These are phyloP conservation scores for Fukomys damarensis DNA, from an alignment of 2,113 vertebrate genomes.

Conservation along the genomic window DNA sequence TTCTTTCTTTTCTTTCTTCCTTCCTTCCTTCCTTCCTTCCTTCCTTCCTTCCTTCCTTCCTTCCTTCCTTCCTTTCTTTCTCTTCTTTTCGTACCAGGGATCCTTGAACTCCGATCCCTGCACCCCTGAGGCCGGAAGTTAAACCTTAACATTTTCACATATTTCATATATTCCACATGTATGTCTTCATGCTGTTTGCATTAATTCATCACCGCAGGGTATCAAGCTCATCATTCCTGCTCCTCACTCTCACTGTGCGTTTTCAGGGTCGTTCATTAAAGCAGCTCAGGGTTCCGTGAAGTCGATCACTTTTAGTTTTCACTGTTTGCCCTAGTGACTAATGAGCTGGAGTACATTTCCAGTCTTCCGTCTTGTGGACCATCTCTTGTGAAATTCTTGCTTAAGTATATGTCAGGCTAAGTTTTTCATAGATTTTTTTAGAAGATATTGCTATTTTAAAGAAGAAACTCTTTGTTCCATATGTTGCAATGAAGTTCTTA, in stretches of 20 bases:
- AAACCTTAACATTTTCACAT: background rate
- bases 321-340: background rate
- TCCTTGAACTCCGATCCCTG: no score
- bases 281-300: background rate
- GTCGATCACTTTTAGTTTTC: background rate
- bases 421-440: background rate
- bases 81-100: no score
- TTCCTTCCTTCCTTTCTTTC: no score
- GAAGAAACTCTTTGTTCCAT: background rate
- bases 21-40: no score
- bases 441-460: background rate
- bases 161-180: background rate
- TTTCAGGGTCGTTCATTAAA: background rate
- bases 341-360: background rate
- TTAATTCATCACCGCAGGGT: background rate
- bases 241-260: background rate
- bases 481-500: background rate
- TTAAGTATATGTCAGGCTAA: background rate
- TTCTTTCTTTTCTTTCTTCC: no score
- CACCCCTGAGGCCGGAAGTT: no score
- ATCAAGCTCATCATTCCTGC: background rate
- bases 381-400: background rate
- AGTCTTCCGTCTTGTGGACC: background rate
- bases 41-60: no score
- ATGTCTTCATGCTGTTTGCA: background rate